Base-by-base conservation (phyloP, 1,140 invertebrate species). In the Lordiphosa clarofinis region DNA sequence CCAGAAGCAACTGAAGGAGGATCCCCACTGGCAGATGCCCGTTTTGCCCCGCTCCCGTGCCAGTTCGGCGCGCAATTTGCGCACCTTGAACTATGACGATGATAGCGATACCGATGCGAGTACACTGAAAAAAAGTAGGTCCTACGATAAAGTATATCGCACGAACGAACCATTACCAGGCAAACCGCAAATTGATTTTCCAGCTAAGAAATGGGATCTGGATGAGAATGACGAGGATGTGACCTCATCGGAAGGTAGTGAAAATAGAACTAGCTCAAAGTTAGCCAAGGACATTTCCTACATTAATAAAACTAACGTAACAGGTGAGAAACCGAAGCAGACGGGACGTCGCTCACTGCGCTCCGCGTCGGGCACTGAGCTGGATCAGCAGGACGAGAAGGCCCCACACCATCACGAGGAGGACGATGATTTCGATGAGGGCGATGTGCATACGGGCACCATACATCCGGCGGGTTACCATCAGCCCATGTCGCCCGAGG, bases 91-190 rank as follows among this genome's bases (percentile, higher is more conserved):
- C 44, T 74, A 78, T 48, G 78, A 72, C 33, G 86, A 88, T 48
- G 86, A 87, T 66, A 86, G 84, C 73, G 88, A 87, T 69, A 89
- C 87, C 35, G 74, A 84, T 56, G 70, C 81, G 50, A 86, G 76
- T 58, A 82, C 87, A 10, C 58, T 90, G 13, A 93, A 92, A 89
- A 94, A 94, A 86, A 90, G 91, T 63, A 90, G 92, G 55, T 92
- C 89, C 69, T 96, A 96, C 87, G 95, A 96, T 81, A 93, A 92
- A 79, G 92, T 93, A 57, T 96, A 96, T 89, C 90, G 92, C 63
- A 96, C 95, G 8, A 91, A 95, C 79, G 95, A 96, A 90, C 95
- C 95, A 48, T 88, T 96, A 64, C 92, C 93, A 3, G 92, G 93
- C 72, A 92, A 92, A 75, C 95, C 95, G 13, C 90, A 94, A 60